Evolutionary conservation across 2,797 vertebrate species (phyloP).

Genomic region (Austrolebias charrua): DNA sequence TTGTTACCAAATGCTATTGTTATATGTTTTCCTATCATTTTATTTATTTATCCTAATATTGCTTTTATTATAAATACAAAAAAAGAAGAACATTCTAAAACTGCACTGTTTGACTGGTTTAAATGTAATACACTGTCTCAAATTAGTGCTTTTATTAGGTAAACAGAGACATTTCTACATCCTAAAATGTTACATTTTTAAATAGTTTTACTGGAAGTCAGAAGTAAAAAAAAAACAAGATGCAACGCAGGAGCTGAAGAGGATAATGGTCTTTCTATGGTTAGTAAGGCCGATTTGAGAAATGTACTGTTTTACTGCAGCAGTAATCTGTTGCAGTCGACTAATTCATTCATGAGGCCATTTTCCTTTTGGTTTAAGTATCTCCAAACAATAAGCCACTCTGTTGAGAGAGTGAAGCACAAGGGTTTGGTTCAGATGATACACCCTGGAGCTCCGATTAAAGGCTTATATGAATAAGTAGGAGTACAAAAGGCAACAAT

Average conservation of each 20-base stretch:
- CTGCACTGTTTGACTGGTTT: no score
- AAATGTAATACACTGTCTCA: no score
- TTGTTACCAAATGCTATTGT: no score
- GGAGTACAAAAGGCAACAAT: constrained; percentile 41
- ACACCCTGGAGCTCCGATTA: constrained; percentile 54
- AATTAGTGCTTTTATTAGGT: no score
- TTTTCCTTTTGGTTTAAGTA: constrained; percentile 57
- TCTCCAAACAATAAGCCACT: constrained; percentile 57
- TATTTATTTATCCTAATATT: no score
- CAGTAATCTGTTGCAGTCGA: constrained; percentile 69
- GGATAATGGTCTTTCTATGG: constrained; percentile 46
- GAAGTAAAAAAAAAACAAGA: constrained; percentile 40
- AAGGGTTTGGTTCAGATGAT: constrained; percentile 52
- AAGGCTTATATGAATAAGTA: constrained; percentile 58
- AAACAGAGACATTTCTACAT: no score
- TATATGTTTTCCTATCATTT: no score
- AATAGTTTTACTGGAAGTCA: constrained; percentile 12
- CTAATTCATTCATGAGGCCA: constrained; percentile 73
- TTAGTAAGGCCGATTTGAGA: constrained; percentile 45
- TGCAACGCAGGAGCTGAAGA: constrained; percentile 41
- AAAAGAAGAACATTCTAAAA: no score
- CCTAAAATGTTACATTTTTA: no score
- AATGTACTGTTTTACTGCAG: constrained; percentile 59
- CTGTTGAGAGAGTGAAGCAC: constrained; percentile 56
- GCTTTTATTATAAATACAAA: no score